phyloP scores from a whole-genome alignment of 2,113 vertebrate genomes.

The Andinoacara biseriatus region DNA sequence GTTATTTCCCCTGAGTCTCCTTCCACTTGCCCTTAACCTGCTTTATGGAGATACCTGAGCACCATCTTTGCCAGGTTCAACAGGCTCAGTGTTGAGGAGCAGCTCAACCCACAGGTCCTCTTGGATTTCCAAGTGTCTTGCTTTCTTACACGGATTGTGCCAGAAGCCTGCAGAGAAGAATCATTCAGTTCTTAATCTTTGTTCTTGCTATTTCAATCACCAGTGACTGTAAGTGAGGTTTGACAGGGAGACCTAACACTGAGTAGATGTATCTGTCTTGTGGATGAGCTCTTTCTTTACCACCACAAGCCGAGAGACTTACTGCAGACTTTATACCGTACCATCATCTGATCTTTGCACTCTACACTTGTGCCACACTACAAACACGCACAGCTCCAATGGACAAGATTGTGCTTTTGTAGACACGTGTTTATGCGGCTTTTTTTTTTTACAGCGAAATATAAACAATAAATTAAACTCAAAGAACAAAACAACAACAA shows the following conservation, averaged over 20 bases:
- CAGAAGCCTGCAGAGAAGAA: slow-evolving; percentile 32
- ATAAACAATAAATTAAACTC: neutral
- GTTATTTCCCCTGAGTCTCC: slow-evolving; percentile 19
- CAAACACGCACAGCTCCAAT: neutral
- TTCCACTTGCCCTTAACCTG: slow-evolving; percentile 32
- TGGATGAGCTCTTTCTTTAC: slow-evolving; percentile 46
- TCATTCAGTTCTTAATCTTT: slow-evolving; percentile 29
- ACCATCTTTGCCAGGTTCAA: slow-evolving; percentile 39
- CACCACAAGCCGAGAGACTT: slow-evolving; percentile 15
- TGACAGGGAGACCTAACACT: slow-evolving; percentile 37
- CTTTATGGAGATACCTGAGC: slow-evolving; percentile 33
- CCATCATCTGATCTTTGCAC: neutral
- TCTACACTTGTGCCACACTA: neutral
- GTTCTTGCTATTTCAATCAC: slow-evolving; percentile 32
- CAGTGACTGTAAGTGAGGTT: slow-evolving; percentile 11
- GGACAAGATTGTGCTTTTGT: neutral
- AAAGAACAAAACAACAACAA: neutral
- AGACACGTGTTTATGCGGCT: neutral
- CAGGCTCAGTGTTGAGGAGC: slow-evolving; percentile 29
- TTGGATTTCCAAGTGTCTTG: slow-evolving; percentile 42
- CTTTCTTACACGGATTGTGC: slow-evolving; percentile 37
- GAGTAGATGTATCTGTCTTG: slow-evolving; percentile 22
- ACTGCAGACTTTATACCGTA: slow-evolving; percentile 24
- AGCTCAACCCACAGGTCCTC: slow-evolving; percentile 41
- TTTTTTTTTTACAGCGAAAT: neutral